Conservation (phyloP, 2,888 invertebrate genomes). For the Antheraea yamamai region DNA sequence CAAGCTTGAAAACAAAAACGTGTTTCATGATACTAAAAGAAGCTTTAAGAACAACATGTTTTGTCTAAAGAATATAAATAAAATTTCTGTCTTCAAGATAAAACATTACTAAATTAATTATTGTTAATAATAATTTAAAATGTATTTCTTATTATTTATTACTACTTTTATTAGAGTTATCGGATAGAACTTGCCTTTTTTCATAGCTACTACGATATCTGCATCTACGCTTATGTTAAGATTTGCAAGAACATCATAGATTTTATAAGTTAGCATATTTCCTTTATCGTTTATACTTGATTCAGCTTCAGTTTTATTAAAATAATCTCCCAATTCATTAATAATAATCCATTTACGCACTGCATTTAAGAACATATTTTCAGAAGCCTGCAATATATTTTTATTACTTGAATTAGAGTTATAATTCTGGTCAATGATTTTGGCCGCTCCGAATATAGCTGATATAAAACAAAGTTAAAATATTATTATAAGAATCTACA, state of each 20-base stretch:
- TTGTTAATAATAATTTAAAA: neutral
- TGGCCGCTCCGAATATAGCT: no score
- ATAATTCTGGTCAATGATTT: neutral
- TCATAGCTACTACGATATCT: conserved; percentile 45
- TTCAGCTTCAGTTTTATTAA: conserved; percentile 1
- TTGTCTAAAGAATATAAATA: neutral
- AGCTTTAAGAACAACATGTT: no score
- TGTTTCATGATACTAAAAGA: no score
- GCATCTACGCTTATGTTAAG: conserved; percentile 55
- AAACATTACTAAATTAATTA: no score
- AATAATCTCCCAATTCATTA: conserved; percentile 27
- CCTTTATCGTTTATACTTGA: conserved; percentile 20
- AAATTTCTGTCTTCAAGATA: neutral
- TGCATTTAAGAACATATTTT: conserved; percentile 45
- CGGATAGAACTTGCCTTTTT: conserved; percentile 29
- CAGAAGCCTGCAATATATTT: conserved; percentile 51
- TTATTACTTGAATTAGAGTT: neutral
- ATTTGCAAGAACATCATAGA: conserved; percentile 30
- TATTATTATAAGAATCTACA: no score
- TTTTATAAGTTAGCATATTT: conserved; percentile 21
- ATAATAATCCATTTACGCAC: conserved; percentile 57
- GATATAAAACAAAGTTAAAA: no score
- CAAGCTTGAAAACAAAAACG: no score
- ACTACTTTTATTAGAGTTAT: neutral
- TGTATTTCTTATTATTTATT: neutral